A percentile compares a stretch with the other conserved stretches of the same genome.
These are phyloP conservation scores for Lycorma delicatula DNA, from an alignment of 1,140 invertebrate genomes.

Conservation along the genomic window DNA sequence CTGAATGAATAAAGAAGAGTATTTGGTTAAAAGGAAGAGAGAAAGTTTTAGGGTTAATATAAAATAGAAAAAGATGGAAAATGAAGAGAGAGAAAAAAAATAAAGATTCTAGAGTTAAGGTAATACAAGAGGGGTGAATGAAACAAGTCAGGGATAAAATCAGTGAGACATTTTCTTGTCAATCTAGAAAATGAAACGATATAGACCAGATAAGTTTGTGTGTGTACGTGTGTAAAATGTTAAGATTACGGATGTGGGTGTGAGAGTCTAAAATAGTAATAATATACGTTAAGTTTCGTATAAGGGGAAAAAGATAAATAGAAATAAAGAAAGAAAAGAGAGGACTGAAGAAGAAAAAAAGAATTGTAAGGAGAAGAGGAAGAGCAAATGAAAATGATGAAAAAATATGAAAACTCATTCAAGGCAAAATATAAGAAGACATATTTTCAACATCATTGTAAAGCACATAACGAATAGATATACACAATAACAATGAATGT, in stretches of 20 bases:
- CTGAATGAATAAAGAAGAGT: neutral
- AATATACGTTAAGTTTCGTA: too few relatives aligned
- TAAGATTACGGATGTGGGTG: too few relatives aligned
- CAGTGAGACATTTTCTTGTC: conserved; percentile 1
- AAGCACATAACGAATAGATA: too few relatives aligned
- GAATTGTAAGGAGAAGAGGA: neutral
- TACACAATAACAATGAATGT: too few relatives aligned
- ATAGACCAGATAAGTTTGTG: neutral
- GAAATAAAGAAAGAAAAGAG: neutral
- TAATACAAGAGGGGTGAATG: too few relatives aligned
- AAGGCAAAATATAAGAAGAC: conserved; percentile 1
- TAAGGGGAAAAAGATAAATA: too few relatives aligned
- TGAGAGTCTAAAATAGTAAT: too few relatives aligned
- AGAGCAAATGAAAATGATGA: neutral
- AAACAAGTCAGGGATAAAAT: neutral
- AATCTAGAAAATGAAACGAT: neutral
- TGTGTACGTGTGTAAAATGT: neutral
- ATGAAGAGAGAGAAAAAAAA: neutral
- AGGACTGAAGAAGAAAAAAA: neutral
- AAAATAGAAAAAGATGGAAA: neutral
- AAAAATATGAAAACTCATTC: conserved; percentile 3
- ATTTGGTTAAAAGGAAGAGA: neutral
- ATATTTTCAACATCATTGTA: neutral
- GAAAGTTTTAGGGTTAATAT: too few relatives aligned
- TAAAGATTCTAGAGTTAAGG: too few relatives aligned